Evolutionary conservation across 2,113 vertebrate genomes (phyloP).

Genomic region (Talpa occidentalis): DNA sequence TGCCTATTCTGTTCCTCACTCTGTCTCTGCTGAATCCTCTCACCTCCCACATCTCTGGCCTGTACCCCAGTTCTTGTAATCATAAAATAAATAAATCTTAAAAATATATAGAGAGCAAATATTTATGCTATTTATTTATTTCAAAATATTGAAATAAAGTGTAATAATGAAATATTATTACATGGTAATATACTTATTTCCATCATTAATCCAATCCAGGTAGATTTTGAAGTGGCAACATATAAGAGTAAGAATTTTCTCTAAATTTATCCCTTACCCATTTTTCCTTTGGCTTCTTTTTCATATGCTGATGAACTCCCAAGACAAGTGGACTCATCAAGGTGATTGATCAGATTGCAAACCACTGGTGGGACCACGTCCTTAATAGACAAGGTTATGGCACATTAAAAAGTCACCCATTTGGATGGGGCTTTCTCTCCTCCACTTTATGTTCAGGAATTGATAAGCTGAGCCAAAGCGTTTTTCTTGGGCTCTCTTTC

Average conservation of each 20-base stretch:
- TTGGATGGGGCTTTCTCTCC: not conserved
- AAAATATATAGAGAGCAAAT: too few relatives aligned
- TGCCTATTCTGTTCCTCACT: too few relatives aligned
- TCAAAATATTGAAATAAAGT: not conserved
- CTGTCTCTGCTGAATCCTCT: too few relatives aligned
- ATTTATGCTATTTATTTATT: not conserved
- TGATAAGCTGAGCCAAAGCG: not conserved
- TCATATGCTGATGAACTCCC: not conserved
- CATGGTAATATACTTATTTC: not conserved
- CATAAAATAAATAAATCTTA: too few relatives aligned
- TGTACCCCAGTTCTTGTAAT: too few relatives aligned
- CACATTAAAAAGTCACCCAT: not conserved
- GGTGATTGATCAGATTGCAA: not conserved
- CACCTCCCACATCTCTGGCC: too few relatives aligned
- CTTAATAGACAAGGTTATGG: not conserved
- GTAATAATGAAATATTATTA: not conserved
- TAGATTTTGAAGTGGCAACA: not conserved
- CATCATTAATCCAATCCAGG: not conserved
- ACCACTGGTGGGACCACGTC: not conserved
- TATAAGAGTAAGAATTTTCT: not conserved
- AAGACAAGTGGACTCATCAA: not conserved
- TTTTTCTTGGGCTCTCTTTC: not conserved
- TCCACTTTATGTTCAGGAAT: not conserved
- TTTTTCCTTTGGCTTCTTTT: not conserved
- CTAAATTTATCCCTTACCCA: not conserved